Evolutionary conservation across 2,797 vertebrate genomes (phyloP).

Genomic region (Oreonectes daqikongensis): DNA sequence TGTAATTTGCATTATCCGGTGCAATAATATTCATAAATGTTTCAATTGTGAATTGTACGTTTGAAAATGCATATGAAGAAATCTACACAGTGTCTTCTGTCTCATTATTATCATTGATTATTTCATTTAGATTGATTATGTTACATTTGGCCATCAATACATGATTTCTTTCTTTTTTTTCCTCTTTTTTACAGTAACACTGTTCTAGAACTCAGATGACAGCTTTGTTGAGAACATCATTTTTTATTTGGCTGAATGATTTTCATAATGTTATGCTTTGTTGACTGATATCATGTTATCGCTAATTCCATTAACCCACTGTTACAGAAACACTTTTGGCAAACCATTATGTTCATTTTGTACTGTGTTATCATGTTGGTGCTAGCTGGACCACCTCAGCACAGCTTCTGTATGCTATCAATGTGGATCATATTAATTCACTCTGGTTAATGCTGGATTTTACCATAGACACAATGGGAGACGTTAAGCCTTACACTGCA

Average conservation of each 20-base stretch:
- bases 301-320: conserved; percentile 52
- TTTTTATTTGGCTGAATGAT: conserved; percentile 23
- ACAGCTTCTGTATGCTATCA: conserved; percentile 50
- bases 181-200: not conserved
- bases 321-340: conserved; percentile 55
- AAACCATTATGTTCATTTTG: conserved; percentile 58
- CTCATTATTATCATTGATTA: conserved; percentile 18
- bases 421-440: conserved; percentile 61
- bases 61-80: conserved; percentile 54
- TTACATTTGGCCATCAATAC: not conserved
- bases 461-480: conserved; percentile 71
- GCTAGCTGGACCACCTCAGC: conserved; percentile 68
- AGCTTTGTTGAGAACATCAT: conserved; percentile 1
- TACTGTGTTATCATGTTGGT: conserved; percentile 68
- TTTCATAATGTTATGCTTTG: conserved; percentile 18
- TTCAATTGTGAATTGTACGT: conserved; percentile 42
- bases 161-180: not conserved
- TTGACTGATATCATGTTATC: conserved; percentile 29
- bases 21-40: conserved; percentile 51
- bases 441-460: conserved; percentile 63
- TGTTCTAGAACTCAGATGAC: conserved; percentile 12
- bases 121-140: conserved; percentile 4
- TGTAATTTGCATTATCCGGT: conserved; percentile 36
- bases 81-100: conserved; percentile 40
- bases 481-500: conserved; percentile 78